Conservation (phyloP, 2,113 vertebrate genomes). For the Colaptes auratus region DNA sequence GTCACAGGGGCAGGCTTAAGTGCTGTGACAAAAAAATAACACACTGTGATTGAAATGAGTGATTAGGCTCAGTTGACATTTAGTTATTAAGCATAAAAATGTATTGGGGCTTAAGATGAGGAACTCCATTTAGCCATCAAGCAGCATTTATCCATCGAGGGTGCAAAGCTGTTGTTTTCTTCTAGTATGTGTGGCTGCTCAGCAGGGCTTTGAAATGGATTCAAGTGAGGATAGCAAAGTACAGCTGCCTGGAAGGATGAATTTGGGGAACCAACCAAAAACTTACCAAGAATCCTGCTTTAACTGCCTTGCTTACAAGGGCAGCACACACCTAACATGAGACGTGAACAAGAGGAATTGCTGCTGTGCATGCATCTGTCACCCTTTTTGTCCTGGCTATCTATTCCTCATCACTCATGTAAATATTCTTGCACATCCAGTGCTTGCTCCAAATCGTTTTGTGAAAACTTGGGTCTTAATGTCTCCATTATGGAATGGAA, state of each 20-base stretch:
- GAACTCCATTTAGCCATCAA: neutral
- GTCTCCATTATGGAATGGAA: neutral
- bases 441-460: neutral
- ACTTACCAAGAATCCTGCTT: neutral
- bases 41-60: rapidly evolving
- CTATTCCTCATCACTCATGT: neutral
- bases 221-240: neutral
- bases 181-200: neutral
- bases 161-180: neutral
- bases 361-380: neutral
- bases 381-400: neutral
- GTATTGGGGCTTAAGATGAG: neutral
- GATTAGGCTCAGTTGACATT: neutral
- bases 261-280: neutral
- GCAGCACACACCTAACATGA: neutral
- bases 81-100: neutral
- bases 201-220: neutral
- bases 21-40: neutral
- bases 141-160: neutral
- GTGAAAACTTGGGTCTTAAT: neutral
- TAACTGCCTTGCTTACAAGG: neutral
- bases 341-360: neutral
- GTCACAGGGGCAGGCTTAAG: neutral
- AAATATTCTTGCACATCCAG: neutral
- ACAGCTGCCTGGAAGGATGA: neutral